Evolutionary conservation across 2,113 vertebrate species (phyloP), one percentile per base, ranked within the genome.

Genomic region (Stigmatopora argus): DNA sequence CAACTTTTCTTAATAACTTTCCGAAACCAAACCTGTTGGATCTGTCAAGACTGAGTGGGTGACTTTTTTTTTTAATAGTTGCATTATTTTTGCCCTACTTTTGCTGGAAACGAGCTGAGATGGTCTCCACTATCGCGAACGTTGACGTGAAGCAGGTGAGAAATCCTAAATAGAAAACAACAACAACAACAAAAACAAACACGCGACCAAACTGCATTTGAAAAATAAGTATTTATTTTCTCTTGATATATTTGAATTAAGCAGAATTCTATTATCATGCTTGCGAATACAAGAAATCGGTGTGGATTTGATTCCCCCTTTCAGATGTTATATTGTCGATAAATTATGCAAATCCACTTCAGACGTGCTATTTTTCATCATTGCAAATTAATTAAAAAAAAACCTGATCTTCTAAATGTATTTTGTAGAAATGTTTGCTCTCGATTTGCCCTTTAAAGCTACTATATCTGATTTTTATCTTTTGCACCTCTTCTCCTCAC

Each of bases 71-170:
- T 31, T 3, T 5, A 4, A 0, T 14, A 15, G 15, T 15, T 17
- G 0, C 7, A 15, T 3, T 53, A 13, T 31, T 31, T 56, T 17
- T 34, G 7, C 15, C 59, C 12, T 46, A 45, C 21, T 35, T 45
- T 34, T 11, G 56, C 10, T 55, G 13, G 1, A 45, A 21, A n/a
- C 19, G 10, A 17, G 69, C 18, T n/a, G 58, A 65, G 10, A 85
- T 86, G 86, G 69, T 64, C 9, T 74, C 79, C 59, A 80, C 19
- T 19, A 21, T 46, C 41, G 38, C 59, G 38, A 87, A 85, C 69
- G 65, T 38, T 11, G 74, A 87, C 58, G 67, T 82, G 15, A 74
- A 53, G 38, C 76, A 86, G 81, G 84, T 85, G 65, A 74, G 65
- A 65, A 44, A 44, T 0, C 14, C 23, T 31, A 19, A 56, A 56